Evolutionary conservation across 1,140 invertebrate species (phyloP).

Genomic region (Pseudomyrmex gracilis): DNA sequence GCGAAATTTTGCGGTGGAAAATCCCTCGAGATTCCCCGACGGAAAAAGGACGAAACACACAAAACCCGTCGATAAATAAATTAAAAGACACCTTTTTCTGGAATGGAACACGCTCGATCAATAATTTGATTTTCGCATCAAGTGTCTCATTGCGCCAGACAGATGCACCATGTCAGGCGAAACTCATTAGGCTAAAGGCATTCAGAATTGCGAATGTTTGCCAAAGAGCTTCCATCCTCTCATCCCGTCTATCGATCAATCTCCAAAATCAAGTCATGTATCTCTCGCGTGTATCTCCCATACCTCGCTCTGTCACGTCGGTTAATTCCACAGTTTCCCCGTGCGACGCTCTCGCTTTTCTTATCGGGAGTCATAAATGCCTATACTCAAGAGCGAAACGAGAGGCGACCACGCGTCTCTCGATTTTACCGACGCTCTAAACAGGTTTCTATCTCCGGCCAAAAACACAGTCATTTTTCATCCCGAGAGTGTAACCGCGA

Average conservation of each 20-base stretch:
- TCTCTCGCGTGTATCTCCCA: slow-evolving; percentile 19
- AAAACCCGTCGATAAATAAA: background rate
- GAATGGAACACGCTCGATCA: background rate
- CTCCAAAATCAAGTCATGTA: slow-evolving; percentile 56
- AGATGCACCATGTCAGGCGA: background rate
- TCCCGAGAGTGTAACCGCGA: slow-evolving; percentile 51
- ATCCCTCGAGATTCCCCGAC: background rate
- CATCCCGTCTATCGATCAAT: slow-evolving; percentile 34
- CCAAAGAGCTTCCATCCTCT: slow-evolving; percentile 5
- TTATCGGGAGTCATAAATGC: slow-evolving; percentile 69
- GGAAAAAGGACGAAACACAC: background rate
- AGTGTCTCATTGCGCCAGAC: background rate
- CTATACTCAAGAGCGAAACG: slow-evolving; percentile 42
- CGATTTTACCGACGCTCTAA: slow-evolving; percentile 49
- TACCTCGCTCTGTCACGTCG: slow-evolving; percentile 8
- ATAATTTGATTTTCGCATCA: background rate
- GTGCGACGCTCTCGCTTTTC: slow-evolving; percentile 47
- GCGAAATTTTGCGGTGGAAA: slow-evolving; percentile 20
- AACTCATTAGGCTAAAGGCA: slow-evolving; percentile 48
- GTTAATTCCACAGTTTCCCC: slow-evolving; percentile 65
- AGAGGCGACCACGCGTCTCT: slow-evolving; percentile 21
- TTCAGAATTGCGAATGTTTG: slow-evolving; percentile 26
- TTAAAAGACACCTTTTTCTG: background rate
- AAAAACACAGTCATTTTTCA: slow-evolving; percentile 69
- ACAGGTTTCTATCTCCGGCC: slow-evolving; percentile 46